Evolutionary conservation across 2,113 vertebrate genomes (phyloP), one percentile per base, ranked within the genome.

Genomic region (Blennius ocellaris): DNA sequence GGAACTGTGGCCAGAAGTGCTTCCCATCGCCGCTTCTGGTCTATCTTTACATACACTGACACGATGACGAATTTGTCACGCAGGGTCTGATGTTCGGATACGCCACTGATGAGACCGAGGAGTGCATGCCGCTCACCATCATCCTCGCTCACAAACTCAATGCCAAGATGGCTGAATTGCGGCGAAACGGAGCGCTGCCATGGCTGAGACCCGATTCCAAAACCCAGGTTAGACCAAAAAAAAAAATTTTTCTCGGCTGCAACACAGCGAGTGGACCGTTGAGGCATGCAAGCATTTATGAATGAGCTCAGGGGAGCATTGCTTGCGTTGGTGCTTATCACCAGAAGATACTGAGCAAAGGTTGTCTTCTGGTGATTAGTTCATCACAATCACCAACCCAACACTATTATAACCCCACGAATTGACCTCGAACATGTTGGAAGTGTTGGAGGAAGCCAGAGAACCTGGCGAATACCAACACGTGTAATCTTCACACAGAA

Each of bases 51-150:
- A 30, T 49, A 2, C 15, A 1, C 11, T 73, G 8, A 55, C 55
- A 45, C n/a, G 64, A 2, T 50, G 9, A 16, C 66, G 17, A 30
- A 30, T 30, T 30, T 30, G 21, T 4, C 1, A 40, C 1, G 3
- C 82, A 98, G 97, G 97, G 96, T 11, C 89, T 99, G 81, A 99
- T 99, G 97, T 99, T 99, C 0, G 97, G 97, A 12, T 99, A 99
- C 5, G 97, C 97, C 76, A 98, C 97, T 0, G 95, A 99, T 9
- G 97, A 99, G 92, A 99, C 97, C 0, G 97, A 98, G 43, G 97
- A 99, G 82, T 97, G 97, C 78, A 99, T 99, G 97, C 97, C 97
- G 0, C 95, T 99, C 54, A 99, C 97, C 3, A 96, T 99, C 0
- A 91, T 98, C 8, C 90, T 98, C 78, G 97, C 97, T 0, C 97